phyloP scores from a whole-genome alignment of 2,113 vertebrate species.

The Pleuronectes platessa region DNA sequence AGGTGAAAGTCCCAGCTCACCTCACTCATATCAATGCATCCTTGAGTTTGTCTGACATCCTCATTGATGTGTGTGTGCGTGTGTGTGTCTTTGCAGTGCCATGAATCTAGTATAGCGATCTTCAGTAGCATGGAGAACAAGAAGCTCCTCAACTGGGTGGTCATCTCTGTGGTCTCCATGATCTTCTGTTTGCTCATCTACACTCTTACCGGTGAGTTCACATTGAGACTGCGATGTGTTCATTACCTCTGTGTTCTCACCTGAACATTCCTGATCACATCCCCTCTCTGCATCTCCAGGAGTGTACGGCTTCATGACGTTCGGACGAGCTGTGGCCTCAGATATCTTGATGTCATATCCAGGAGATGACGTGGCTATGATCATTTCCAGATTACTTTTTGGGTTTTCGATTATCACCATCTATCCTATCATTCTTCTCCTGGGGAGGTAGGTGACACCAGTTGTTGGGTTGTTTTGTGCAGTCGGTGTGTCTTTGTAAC shows the following conservation, averaged over 20 bases:
- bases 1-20: too few species aligned
- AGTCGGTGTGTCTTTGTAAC: not conserved
- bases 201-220: slow-evolving; percentile 79
- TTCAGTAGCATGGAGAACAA: slow-evolving; percentile 92
- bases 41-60: too few species aligned
- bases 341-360: slow-evolving; percentile 96
- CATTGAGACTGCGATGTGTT: not conserved
- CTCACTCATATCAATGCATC: too few species aligned
- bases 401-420: slow-evolving; percentile 91
- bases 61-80: not conserved
- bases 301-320: slow-evolving; percentile 92
- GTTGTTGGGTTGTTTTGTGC: not conserved
- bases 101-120: slow-evolving; percentile 92
- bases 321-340: slow-evolving; percentile 84
- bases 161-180: slow-evolving; percentile 90
- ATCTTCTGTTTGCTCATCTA: slow-evolving; percentile 92
- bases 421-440: slow-evolving; percentile 93
- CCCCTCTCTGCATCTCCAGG: slow-evolving; percentile 76
- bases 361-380: slow-evolving; percentile 83
- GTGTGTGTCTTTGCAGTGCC: slow-evolving; percentile 85
- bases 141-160: slow-evolving; percentile 88
- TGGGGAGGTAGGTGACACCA: slow-evolving; percentile 86
- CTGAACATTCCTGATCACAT: not conserved
- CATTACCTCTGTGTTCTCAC: not conserved
- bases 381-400: slow-evolving; percentile 90